Percentiles rank a stretch among this genome's conserved stretches.
phyloP scores from a whole-genome alignment of 1,140 invertebrate genomes.

The Chelonus insularis region DNA sequence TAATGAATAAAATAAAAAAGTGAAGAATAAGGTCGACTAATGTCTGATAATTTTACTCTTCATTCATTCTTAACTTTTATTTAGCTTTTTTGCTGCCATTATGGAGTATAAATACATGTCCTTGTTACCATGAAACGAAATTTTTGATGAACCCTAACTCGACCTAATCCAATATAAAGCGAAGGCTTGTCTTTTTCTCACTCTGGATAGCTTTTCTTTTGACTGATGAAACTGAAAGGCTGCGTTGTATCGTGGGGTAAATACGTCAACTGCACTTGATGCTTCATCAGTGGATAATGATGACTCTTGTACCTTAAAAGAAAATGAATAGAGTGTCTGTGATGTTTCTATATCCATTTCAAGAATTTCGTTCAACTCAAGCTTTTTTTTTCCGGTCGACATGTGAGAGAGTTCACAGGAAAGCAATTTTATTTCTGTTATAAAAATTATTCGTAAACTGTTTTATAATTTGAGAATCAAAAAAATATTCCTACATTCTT shows the following conservation, averaged over 20 bases:
- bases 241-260: constrained; percentile 41
- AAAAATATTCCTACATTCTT: too few relatives aligned
- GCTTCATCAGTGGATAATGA: constrained; percentile 48
- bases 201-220: constrained; percentile 36
- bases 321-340: constrained; percentile 17
- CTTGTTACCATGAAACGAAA: constrained; percentile 29
- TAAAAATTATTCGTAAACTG: too few relatives aligned
- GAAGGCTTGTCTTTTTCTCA: constrained; percentile 33
- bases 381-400: too few relatives aligned
- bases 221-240: constrained; percentile 37
- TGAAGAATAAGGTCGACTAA: neutral
- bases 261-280: constrained; percentile 41
- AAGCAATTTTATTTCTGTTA: too few relatives aligned
- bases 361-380: neutral
- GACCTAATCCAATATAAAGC: constrained; percentile 30
- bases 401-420: too few relatives aligned
- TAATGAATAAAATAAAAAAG: neutral
- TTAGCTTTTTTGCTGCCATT: neutral
- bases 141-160: constrained; percentile 35
- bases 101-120: constrained; percentile 39
- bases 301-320: constrained; percentile 42
- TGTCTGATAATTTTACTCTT: neutral
- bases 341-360: neutral
- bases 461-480: too few relatives aligned
- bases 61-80: neutral